Evolutionary conservation across 2,888 invertebrate genomes (phyloP), one percentile per base, ranked within the genome.

Genomic region (Tipula confusa): DNA sequence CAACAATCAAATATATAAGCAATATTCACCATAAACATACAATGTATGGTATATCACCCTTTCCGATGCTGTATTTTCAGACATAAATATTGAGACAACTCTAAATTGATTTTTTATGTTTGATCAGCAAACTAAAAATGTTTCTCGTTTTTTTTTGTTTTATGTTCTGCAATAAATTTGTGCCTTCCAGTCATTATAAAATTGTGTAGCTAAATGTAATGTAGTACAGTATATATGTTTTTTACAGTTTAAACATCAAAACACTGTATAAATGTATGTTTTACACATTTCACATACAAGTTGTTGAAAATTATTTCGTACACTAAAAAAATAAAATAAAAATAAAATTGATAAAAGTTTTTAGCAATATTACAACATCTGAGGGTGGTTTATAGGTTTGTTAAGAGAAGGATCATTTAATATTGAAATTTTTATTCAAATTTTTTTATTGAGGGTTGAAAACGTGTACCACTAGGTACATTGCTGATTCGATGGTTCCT

Each of bases 31-130:
- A 31, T 31, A 31, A 31, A 7, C 38, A 38, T 1, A 0, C 43
- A 43, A 43, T n/a, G 15, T n/a, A 36, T 5, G 11, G 11, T 43
- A 43, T 43, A 64, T 64, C 24, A 24, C 24, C 6, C 64, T 24
- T 64, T 64, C 64, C 9, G 24, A n/a, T n/a, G n/a, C n/a, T n/a
- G n/a, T n/a, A n/a, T n/a, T 64, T 24, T 64, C 64, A 64, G 43
- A 5, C 11, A 18, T 64, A 18, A 18, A 64, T 64, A 64, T 64
- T 9, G 24, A 24, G 24, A 64, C 64, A 64, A 11, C 9, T 24
- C 64, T 64, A 64, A 64, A 64, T 64, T 64, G 64, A 64, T 24
- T 64, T 64, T 64, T 64, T 64, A 64, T 64, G 64, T 64, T 64
- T 64, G 64, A 64, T 64, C 64, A 18, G 24, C 64, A 64, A 64